Conservation (phyloP, 2,113 vertebrate genomes). For the Charina bottae region DNA sequence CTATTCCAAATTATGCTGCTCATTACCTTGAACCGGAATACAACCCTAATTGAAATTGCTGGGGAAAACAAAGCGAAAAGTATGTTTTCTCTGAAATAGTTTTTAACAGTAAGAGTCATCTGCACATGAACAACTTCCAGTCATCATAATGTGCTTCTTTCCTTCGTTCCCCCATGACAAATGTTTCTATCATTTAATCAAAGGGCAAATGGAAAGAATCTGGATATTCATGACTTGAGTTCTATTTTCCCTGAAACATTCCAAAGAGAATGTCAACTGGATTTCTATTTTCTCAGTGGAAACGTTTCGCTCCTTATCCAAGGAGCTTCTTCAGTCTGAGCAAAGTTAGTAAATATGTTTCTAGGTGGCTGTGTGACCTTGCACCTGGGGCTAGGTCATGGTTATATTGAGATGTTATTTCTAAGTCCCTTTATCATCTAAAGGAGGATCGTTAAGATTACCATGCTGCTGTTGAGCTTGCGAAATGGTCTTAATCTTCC, state of each 20-base stretch:
- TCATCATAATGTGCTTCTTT: not conserved
- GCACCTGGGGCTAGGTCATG: too few relatives aligned
- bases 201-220: constrained; percentile 43
- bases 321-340: too few relatives aligned
- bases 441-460: too few relatives aligned
- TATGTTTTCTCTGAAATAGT: too few relatives aligned
- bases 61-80: not conserved
- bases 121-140: not conserved
- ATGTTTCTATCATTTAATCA: constrained; percentile 12
- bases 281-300: too few relatives aligned
- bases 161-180: constrained; percentile 21
- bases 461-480: too few relatives aligned
- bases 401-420: too few relatives aligned
- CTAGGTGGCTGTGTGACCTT: too few relatives aligned
- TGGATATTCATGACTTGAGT: constrained; percentile 42
- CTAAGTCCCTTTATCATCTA: too few relatives aligned
- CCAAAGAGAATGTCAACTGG: not conserved
- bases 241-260: constrained; percentile 2
- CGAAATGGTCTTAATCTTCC: too few relatives aligned
- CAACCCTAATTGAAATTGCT: not conserved
- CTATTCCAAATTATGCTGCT: not conserved
- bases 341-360: too few relatives aligned
- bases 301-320: too few relatives aligned
- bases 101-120: not conserved
- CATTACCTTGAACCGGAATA: not conserved